phyloP scores from a whole-genome alignment of 2,113 vertebrate species.

The Phrynocephalus versicolor region DNA sequence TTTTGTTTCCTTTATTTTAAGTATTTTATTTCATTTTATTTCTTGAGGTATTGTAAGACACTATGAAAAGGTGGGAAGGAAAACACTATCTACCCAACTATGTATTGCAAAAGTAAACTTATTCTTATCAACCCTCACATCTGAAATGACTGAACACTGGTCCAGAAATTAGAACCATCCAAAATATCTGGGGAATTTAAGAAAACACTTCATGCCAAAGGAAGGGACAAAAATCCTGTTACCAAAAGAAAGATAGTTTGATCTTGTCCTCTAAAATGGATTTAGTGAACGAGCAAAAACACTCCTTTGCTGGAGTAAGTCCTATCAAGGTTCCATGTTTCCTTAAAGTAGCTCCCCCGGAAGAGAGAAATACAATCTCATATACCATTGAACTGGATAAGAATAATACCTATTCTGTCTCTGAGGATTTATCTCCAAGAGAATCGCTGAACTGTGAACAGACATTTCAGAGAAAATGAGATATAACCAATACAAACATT shows the following conservation, averaged over 20 bases:
- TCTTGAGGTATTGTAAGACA: background rate
- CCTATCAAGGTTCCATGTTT: background rate
- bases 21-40: background rate
- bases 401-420: constrained; percentile 9
- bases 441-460: background rate
- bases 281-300: background rate
- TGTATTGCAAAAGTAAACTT: too few relatives aligned
- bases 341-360: background rate
- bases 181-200: background rate
- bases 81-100: background rate
- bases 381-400: background rate
- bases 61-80: background rate
- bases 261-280: background rate
- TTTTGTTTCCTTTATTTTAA: background rate
- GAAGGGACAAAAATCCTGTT: too few relatives aligned
- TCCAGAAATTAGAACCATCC: background rate
- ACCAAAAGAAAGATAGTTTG: background rate
- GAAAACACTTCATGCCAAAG: background rate
- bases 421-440: background rate
- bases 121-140: background rate
- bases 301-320: background rate
- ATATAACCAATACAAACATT: constrained; percentile 10
- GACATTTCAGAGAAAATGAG: background rate
- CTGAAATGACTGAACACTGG: background rate
- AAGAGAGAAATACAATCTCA: constrained; percentile 12